Evolutionary conservation across 2,797 vertebrate species (phyloP).

Genomic region (Pterois miles): DNA sequence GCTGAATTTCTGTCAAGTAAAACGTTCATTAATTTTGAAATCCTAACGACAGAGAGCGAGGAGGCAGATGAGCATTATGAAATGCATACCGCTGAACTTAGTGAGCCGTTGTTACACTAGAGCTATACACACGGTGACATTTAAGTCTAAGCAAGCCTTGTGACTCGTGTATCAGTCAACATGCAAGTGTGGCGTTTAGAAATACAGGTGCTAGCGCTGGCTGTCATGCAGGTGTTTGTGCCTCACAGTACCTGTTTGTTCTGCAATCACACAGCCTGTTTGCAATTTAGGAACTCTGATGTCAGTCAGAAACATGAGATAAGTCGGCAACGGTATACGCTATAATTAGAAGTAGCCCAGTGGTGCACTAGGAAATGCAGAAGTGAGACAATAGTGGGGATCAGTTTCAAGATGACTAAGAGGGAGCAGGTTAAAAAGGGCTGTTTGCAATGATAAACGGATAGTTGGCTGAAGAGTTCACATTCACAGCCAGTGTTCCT

Average conservation of each 20-base stretch:
- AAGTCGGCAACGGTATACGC: background rate
- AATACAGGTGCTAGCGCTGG: background rate
- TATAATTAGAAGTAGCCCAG: background rate
- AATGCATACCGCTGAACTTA: background rate
- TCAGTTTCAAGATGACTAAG: background rate
- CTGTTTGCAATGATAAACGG: background rate
- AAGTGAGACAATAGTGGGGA: background rate
- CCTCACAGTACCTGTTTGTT: background rate
- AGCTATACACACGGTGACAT: constrained; percentile 16
- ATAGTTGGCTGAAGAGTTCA: background rate
- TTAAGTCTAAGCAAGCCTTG: background rate
- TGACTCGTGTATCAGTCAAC: constrained; percentile 8
- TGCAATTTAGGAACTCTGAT: background rate
- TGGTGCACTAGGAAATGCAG: constrained; percentile 4
- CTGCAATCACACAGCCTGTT: background rate
- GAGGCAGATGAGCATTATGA: background rate
- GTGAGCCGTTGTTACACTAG: background rate
- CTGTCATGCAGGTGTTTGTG: background rate
- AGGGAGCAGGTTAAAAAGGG: background rate
- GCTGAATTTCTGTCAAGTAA: background rate
- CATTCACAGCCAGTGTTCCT: background rate
- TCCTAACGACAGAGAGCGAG: background rate
- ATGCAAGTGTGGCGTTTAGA: constrained; percentile 1
- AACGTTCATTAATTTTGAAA: background rate
- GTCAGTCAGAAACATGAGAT: background rate